Conservation (phyloP, 2,797 vertebrate genomes). For the Chaunax sp. region DNA sequence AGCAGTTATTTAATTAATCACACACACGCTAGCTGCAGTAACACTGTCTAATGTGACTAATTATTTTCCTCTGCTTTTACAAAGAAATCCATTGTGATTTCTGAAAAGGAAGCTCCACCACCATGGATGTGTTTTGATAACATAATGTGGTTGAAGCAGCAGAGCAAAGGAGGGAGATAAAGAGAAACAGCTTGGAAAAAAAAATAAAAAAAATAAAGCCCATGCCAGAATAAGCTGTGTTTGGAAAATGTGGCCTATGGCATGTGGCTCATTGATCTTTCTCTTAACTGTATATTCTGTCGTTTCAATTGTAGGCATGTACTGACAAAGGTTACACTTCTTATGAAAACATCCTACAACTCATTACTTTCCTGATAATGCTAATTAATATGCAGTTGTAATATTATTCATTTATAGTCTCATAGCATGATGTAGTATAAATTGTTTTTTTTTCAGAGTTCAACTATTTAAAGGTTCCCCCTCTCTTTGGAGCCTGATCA, state of each 20-base stretch:
- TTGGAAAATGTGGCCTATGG: slow-evolving; percentile 54
- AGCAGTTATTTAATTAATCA: slow-evolving; percentile 76
- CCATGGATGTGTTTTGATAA: slow-evolving; percentile 71
- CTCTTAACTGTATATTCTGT: slow-evolving; percentile 8
- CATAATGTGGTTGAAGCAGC: slow-evolving; percentile 68
- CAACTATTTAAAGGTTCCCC: slow-evolving; percentile 8
- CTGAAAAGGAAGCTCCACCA: slow-evolving; percentile 61
- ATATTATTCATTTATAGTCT: too few species aligned
- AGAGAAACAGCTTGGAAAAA: slow-evolving; percentile 73
- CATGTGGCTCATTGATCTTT: slow-evolving; percentile 23
- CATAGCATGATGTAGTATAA: not conserved
- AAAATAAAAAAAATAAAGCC: slow-evolving; percentile 43
- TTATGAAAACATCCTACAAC: too few species aligned
- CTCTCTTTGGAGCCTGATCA: slow-evolving; percentile 27
- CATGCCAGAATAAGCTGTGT: slow-evolving; percentile 60
- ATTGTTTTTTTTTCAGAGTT: not conserved
- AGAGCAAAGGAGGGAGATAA: slow-evolving; percentile 66
- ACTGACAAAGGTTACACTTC: too few species aligned
- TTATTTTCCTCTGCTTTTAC: slow-evolving; percentile 70
- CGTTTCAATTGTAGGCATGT: not conserved
- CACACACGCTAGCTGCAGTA: slow-evolving; percentile 60
- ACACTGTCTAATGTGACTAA: slow-evolving; percentile 70
- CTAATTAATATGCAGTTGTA: too few species aligned
- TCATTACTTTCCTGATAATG: too few species aligned
- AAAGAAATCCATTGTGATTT: slow-evolving; percentile 71